Conservation (phyloP, 2,113 vertebrate species). For the Rutilus rutilus region DNA sequence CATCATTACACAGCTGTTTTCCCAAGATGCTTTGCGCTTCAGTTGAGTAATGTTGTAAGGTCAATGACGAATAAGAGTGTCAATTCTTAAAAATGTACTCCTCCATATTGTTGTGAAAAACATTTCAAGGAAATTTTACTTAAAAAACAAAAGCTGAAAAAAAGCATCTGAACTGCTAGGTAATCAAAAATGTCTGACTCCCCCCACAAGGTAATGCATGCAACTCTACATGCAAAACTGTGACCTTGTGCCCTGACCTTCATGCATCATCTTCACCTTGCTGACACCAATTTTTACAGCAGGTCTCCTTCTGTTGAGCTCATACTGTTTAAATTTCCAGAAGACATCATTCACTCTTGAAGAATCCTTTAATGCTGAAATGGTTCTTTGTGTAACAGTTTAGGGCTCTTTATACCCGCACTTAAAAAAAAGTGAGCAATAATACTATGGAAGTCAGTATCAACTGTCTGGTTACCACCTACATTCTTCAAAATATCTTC, state of each 20-base stretch:
- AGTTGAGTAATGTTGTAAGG: background rate
- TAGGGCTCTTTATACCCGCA: background rate
- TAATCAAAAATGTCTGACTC: background rate
- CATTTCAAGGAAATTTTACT: too few relatives aligned
- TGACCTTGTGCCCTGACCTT: background rate
- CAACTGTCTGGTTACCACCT: too few relatives aligned
- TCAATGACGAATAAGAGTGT: background rate
- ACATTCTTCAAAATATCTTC: too few relatives aligned
- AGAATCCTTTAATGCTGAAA: background rate
- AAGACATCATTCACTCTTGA: background rate
- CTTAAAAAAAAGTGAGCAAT: too few relatives aligned
- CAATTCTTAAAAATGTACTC: background rate
- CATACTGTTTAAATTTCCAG: constrained; percentile 12
- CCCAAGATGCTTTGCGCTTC: background rate
- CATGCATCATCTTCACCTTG: background rate
- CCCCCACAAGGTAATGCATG: background rate
- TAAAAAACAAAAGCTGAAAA: background rate
- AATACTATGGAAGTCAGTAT: too few relatives aligned
- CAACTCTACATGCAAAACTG: background rate
- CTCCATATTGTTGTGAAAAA: too few relatives aligned
- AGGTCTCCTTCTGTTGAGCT: background rate
- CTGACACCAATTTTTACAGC: background rate
- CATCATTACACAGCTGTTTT: background rate
- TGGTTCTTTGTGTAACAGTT: background rate
- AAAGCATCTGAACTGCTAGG: background rate